Conservation (phyloP, 2,797 vertebrate genomes). For the Sciurus carolinensis region DNA sequence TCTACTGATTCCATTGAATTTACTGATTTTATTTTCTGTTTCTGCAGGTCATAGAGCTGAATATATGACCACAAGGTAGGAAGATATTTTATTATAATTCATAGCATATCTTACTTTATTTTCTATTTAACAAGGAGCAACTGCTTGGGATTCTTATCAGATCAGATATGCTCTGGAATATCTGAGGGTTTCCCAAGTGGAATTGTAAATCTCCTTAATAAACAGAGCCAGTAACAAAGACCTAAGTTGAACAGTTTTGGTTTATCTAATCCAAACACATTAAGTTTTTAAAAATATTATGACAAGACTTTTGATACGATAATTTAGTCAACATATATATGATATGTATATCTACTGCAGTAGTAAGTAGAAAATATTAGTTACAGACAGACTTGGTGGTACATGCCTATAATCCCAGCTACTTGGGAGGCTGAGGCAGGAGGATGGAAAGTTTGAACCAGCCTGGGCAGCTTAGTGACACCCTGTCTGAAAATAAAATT, state of each 20-base stretch:
- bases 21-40: slow-evolving; percentile 66
- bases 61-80: slow-evolving; percentile 99
- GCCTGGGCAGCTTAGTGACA: neutral
- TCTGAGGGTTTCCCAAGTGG: neutral
- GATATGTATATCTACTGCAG: neutral
- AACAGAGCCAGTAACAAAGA: neutral
- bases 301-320: slow-evolving; percentile 16
- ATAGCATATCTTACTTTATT: neutral
- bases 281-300: slow-evolving; percentile 53
- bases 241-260: neutral
- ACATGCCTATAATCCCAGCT: neutral
- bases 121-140: slow-evolving; percentile 62
- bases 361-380: neutral
- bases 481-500: neutral
- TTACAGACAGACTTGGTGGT: neutral
- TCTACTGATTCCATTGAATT: slow-evolving; percentile 50
- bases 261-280: slow-evolving; percentile 59
- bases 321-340: slow-evolving; percentile 9
- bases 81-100: slow-evolving; percentile 52
- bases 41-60: slow-evolving; percentile 96
- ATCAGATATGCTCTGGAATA: neutral
- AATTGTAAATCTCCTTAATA: slow-evolving; percentile 48
- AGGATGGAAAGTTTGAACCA: neutral
- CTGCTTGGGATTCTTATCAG: slow-evolving; percentile 32
- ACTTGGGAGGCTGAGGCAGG: neutral